These are phyloP conservation scores for Zelostemma sp. DNA, from an alignment of 1,140 invertebrate genomes.

Conservation along the genomic window DNA sequence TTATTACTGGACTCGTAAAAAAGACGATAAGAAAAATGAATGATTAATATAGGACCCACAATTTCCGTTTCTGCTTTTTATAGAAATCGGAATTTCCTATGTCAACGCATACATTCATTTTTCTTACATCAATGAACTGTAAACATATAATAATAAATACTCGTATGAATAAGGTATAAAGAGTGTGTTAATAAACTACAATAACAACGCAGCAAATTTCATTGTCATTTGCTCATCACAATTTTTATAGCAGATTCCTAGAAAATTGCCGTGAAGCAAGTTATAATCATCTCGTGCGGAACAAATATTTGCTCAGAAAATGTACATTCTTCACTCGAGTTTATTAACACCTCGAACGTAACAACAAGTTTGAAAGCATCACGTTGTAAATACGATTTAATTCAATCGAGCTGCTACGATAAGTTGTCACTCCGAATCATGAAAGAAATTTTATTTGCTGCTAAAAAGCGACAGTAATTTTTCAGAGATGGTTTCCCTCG, in stretches of 20 bases:
- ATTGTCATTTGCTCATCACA: neutral
- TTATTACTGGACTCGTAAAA: conserved; percentile 51
- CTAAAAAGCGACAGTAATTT: neutral
- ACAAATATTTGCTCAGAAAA: neutral
- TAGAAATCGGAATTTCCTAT: neutral
- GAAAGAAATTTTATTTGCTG: neutral
- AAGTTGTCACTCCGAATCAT: neutral
- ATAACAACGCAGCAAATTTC: neutral
- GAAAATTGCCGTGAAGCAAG: neutral
- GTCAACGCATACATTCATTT: neutral
- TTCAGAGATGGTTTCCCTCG: neutral
- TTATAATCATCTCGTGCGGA: neutral
- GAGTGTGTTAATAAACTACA: conserved; percentile 9
- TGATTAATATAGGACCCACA: too few relatives aligned
- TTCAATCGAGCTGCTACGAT: conserved; percentile 45
- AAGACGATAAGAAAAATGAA: conserved; percentile 19
- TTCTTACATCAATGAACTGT: neutral
- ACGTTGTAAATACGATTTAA: conserved; percentile 57
- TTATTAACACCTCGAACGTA: neutral
- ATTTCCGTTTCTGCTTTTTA: too few relatives aligned
- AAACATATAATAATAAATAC: neutral
- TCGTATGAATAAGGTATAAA: conserved; percentile 10
- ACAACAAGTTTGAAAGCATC: conserved; percentile 30
- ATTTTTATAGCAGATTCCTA: neutral
- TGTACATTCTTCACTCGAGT: neutral